A percentile compares a stretch with the other conserved stretches of the same genome.
Evolutionary conservation across 2,113 vertebrate genomes (phyloP).

Genomic region (Meleagris gallopavo): DNA sequence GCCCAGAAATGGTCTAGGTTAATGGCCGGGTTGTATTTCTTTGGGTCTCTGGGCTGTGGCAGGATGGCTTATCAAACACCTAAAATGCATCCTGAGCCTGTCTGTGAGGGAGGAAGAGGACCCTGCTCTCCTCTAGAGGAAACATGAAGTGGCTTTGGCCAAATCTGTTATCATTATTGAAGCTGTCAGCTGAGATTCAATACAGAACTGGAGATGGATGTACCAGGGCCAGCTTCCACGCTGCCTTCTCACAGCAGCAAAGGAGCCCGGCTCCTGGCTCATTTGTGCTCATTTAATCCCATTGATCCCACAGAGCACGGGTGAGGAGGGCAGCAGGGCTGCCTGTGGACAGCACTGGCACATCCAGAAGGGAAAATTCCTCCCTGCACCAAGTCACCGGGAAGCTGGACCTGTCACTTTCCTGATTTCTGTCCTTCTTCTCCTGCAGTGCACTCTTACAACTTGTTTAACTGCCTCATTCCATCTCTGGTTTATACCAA

Average conservation of each 20-base stretch:
- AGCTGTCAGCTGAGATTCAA: constrained; percentile 59
- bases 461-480: not conserved
- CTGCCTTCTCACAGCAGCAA: constrained; percentile 13
- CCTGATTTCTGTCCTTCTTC: not conserved
- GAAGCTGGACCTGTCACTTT: not conserved
- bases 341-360: not conserved
- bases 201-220: constrained; percentile 37
- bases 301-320: not conserved
- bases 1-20: rapidly evolving
- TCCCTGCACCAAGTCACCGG: not conserved
- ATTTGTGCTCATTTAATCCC: constrained; percentile 57
- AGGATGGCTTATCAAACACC: not conserved
- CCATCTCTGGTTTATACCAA: constrained; percentile 1
- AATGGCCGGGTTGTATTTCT: not conserved
- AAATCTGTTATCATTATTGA: constrained; percentile 64
- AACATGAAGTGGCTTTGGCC: not conserved
- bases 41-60: not conserved
- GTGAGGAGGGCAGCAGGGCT: not conserved
- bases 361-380: not conserved
- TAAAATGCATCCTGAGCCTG: not conserved
- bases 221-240: constrained; percentile 5
- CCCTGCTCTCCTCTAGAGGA: constrained; percentile 14
- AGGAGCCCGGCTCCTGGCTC: constrained; percentile 33
- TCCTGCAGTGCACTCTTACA: not conserved
- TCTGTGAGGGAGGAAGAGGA: not conserved